phyloP scores from a whole-genome alignment of 2,888 invertebrate species.

The Siphlonurus alternatus region DNA sequence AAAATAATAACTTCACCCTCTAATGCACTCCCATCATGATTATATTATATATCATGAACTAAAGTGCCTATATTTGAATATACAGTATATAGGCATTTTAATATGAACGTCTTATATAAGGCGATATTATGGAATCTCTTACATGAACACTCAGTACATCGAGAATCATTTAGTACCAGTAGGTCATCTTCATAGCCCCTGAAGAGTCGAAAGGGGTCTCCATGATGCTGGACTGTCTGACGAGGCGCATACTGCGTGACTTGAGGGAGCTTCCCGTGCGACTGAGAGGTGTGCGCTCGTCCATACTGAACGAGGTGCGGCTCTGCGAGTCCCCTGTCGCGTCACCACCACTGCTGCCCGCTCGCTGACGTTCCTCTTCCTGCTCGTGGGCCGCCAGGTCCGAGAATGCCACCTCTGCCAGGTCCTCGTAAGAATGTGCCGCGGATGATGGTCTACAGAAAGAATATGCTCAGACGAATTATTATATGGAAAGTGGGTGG shows the following conservation, averaged over 20 bases:
- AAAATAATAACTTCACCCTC: too few species aligned
- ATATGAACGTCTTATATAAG: too few species aligned
- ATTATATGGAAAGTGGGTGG: not conserved
- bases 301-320: not conserved
- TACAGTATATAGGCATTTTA: too few species aligned
- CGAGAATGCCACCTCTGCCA: constrained; percentile 20
- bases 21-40: too few species aligned
- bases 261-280: not conserved
- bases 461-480: not conserved
- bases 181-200: constrained; percentile 69
- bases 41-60: too few species aligned
- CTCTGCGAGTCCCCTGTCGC: not conserved
- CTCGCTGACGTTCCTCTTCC: not conserved
- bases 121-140: too few species aligned
- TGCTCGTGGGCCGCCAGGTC: constrained; percentile 3
- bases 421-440: constrained; percentile 52
- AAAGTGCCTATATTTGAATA: too few species aligned
- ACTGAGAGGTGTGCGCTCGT: constrained; percentile 6
- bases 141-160: too few species aligned
- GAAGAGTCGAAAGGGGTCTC: constrained; percentile 65
- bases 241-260: constrained; percentile 26
- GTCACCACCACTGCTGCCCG: not conserved
- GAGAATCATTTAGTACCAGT: constrained; percentile 59
- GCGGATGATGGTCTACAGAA: constrained; percentile 30
- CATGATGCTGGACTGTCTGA: constrained; percentile 61